Conservation (phyloP, 2,888 invertebrate genomes). For the Galerucella nymphaeae region DNA sequence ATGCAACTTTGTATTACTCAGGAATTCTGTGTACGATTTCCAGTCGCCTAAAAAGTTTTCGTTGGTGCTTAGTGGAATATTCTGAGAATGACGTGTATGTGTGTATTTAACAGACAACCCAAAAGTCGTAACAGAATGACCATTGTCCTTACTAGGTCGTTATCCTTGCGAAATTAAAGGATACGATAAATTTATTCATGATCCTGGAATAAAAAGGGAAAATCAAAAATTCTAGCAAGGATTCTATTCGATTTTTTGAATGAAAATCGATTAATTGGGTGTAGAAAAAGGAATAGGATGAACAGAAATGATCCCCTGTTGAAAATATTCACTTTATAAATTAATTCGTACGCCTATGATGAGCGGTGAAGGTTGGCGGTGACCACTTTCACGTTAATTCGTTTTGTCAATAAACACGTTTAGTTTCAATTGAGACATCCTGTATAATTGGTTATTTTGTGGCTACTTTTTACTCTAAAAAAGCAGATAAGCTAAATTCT, state of each 20-base stretch:
- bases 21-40: not conserved
- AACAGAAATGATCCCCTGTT: no score
- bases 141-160: not conserved
- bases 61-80: not conserved
- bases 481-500: no score
- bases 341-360: no score
- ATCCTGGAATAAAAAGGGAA: not conserved
- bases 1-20: not conserved
- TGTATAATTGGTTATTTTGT: no score
- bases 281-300: no score
- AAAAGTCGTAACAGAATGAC: slow-evolving; percentile 9
- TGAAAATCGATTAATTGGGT: not conserved
- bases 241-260: not conserved
- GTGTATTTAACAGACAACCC: slow-evolving; percentile 12
- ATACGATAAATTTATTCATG: slow-evolving; percentile 10
- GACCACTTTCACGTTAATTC: no score
- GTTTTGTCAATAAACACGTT: no score
- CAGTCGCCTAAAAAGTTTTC: not conserved
- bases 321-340: no score
- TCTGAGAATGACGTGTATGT: slow-evolving; percentile 9
- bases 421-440: no score
- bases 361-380: no score
- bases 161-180: not conserved
- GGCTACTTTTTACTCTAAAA: no score
- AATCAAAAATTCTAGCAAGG: not conserved